Conservation (phyloP, 2,113 vertebrate species). For the Sardina pilchardus region DNA sequence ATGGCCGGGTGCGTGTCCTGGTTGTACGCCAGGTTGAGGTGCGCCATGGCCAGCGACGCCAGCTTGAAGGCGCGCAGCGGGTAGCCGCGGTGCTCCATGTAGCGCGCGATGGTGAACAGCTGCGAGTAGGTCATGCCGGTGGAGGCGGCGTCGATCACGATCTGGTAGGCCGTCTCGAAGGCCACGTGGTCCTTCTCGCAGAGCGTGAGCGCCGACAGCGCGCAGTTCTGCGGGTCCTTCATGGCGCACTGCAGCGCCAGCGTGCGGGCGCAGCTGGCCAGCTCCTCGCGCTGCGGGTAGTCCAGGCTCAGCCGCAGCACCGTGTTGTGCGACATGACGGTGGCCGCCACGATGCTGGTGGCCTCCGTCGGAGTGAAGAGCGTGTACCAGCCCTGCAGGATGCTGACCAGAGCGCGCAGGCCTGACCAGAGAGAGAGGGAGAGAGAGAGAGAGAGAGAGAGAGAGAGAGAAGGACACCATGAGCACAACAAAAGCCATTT, state of each 20-base stretch:
- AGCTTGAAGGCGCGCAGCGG: conserved; percentile 95
- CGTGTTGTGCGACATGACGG: conserved; percentile 96
- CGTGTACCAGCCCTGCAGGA: conserved; percentile 97
- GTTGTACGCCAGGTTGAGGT: conserved; percentile 98
- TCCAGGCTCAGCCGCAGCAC: conserved; percentile 93
- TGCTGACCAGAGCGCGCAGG: conserved; percentile 85
- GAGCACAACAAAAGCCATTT: background rate
- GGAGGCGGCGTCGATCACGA: conserved; percentile 91
- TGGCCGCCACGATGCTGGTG: conserved; percentile 95
- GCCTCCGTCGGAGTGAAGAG: conserved; percentile 97
- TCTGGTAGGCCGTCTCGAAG: conserved; percentile 98
- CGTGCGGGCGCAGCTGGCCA: conserved; percentile 92
- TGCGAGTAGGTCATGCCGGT: conserved; percentile 97
- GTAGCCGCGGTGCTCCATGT: conserved; percentile 98
- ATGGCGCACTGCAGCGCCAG: conserved; percentile 96
- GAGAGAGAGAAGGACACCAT: background rate
- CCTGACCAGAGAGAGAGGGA: conserved; percentile 32
- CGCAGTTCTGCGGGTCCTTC: conserved; percentile 99
- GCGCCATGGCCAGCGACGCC: conserved; percentile 94
- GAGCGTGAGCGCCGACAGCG: conserved; percentile 92
- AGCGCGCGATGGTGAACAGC: conserved; percentile 96
- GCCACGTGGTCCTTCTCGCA: conserved; percentile 99
- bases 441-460: conserved; percentile 5
- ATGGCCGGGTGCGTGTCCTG: conserved; percentile 98
- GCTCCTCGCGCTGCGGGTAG: conserved; percentile 93